Percentiles rank a stretch among this genome's conserved stretches.
These are phyloP conservation scores for Penaeus chinensis DNA, from an alignment of 1,140 invertebrate species.

Conservation along the genomic window DNA sequence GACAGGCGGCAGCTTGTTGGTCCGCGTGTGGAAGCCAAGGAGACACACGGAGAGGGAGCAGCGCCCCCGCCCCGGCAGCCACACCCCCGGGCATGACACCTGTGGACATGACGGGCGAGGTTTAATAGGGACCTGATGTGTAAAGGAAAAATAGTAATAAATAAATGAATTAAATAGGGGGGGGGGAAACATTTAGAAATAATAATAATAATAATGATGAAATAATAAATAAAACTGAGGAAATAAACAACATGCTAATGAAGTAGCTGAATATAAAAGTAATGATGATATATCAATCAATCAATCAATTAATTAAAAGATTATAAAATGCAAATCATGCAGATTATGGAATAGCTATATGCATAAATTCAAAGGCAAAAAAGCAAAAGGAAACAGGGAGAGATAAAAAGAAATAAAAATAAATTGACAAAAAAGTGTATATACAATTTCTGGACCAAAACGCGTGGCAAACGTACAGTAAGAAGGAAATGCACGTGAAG, in stretches of 20 bases:
- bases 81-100: conserved; percentile 59
- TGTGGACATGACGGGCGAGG: not conserved
- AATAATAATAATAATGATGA: not conserved
- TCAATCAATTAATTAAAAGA: no score
- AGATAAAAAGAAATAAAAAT: not conserved
- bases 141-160: conserved; percentile 1
- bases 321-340: no score
- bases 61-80: conserved; percentile 58
- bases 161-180: not conserved
- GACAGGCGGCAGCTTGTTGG: conserved; percentile 52
- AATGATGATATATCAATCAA: not conserved
- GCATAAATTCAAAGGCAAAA: not conserved
- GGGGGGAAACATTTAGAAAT: no score
- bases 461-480: no score
- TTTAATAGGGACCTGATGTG: not conserved
- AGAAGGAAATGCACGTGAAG: no score
- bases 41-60: conserved; percentile 61
- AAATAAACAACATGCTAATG: not conserved
- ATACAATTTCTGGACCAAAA: no score
- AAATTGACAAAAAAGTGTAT: not conserved
- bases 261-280: not conserved
- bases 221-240: not conserved
- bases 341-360: no score
- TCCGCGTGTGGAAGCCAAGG: conserved; percentile 61
- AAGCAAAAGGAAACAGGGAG: not conserved